phyloP scores from a whole-genome alignment of 2,888 invertebrate species.

The Ophion slaviceki region DNA sequence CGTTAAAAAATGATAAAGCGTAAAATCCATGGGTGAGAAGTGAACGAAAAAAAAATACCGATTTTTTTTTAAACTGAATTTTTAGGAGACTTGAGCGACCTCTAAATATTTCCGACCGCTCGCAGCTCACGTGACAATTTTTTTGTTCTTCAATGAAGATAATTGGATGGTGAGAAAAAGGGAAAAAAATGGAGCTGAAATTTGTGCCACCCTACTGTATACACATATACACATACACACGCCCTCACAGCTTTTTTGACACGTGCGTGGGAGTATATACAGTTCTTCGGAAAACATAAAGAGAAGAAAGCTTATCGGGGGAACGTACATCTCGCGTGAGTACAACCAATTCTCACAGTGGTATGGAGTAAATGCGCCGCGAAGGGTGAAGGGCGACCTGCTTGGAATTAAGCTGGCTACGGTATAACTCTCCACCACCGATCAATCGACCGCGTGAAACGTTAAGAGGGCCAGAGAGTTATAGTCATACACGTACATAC shows the following conservation, averaged over 20 bases:
- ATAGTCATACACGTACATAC: slow-evolving; percentile 26
- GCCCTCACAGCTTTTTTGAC: neutral
- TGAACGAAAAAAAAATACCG: too few relatives aligned
- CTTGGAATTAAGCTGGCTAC: slow-evolving; percentile 36
- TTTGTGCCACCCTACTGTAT: too few relatives aligned
- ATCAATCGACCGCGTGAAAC: slow-evolving; percentile 61
- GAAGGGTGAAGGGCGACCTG: slow-evolving; percentile 29
- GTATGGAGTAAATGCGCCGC: slow-evolving; percentile 19
- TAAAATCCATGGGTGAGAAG: too few relatives aligned
- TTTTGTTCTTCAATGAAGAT: too few relatives aligned
- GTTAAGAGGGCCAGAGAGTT: slow-evolving; percentile 15
- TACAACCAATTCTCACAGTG: slow-evolving; percentile 54
- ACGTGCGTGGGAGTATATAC: neutral
- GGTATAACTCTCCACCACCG: slow-evolving; percentile 56
- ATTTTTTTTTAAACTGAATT: too few relatives aligned
- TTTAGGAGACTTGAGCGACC: too few relatives aligned
- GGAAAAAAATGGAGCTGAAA: too few relatives aligned
- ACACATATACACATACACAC: too few relatives aligned
- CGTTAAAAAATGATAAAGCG: too few relatives aligned
- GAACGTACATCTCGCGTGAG: slow-evolving; percentile 61
- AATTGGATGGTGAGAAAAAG: too few relatives aligned
- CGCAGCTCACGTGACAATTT: too few relatives aligned
- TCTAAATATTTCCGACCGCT: too few relatives aligned
- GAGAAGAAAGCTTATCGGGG: slow-evolving; percentile 58
- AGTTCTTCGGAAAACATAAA: slow-evolving; percentile 22